Conservation (phyloP, 2,888 invertebrate genomes). For the Taphrorychus bicolor region DNA sequence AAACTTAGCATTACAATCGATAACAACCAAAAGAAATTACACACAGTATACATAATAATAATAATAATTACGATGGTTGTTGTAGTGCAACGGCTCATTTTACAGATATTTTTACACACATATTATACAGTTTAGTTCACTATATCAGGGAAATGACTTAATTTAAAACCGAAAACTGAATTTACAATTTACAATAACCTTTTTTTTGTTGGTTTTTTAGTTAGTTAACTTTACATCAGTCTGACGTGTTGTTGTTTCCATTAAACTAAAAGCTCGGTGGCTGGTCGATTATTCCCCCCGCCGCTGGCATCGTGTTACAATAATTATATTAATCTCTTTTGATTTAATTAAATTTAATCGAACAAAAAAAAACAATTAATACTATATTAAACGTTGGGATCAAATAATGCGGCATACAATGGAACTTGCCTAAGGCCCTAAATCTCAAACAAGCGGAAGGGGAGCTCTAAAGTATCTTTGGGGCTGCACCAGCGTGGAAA, state of each 20-base stretch:
- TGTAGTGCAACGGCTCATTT: constrained; percentile 59
- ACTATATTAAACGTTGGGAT: no score
- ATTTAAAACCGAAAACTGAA: constrained; percentile 57
- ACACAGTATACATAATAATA: constrained; percentile 18
- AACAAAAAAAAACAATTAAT: no score
- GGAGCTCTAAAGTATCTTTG: constrained; percentile 20
- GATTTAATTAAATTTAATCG: no score
- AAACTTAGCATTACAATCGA: constrained; percentile 49
- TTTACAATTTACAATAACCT: constrained; percentile 60
- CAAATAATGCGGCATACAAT: no score
- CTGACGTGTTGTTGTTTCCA: constrained; percentile 53
- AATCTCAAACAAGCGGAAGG: constrained; percentile 33
- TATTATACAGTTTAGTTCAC: constrained; percentile 58
- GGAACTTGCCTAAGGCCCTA: no score
- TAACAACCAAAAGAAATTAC: constrained; percentile 47
- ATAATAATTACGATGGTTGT: constrained; percentile 44
- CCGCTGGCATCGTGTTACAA: constrained; percentile 13
- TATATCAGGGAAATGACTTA: constrained; percentile 28
- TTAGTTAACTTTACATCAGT: constrained; percentile 61
- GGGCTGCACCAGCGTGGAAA: background rate
- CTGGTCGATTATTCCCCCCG: constrained; percentile 42
- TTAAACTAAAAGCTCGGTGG: constrained; percentile 50
- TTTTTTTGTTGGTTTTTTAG: constrained; percentile 50
- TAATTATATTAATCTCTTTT: no score
- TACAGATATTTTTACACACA: constrained; percentile 59